Evolutionary conservation across 37 sponge, comb jelly and placozoan species (phyloP).

Genomic region (Petrosia ficiformis): DNA sequence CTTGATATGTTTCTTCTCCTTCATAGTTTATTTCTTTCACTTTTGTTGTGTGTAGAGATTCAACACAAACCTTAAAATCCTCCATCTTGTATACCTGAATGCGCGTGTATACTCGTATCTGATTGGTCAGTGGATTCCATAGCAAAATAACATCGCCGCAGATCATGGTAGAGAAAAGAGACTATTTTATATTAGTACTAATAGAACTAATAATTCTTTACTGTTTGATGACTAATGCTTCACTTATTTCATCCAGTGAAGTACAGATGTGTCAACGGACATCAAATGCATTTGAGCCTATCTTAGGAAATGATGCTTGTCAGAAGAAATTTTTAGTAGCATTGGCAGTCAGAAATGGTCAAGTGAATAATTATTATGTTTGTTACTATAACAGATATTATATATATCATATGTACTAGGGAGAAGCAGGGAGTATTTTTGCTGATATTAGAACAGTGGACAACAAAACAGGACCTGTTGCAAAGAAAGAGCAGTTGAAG

Average conservation of each 20-base stretch:
- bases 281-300: slow-evolving; percentile 27
- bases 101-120: background rate
- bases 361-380: slow-evolving; percentile 34
- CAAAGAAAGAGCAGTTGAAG: slow-evolving; percentile 52
- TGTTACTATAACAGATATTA: too few relatives aligned
- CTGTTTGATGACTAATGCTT: too few relatives aligned
- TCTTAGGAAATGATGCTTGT: slow-evolving; percentile 31
- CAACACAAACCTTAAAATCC: slow-evolving; percentile 60
- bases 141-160: too few relatives aligned
- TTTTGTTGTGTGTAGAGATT: slow-evolving; percentile 40
- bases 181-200: too few relatives aligned
- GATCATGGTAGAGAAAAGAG: too few relatives aligned
- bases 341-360: slow-evolving; percentile 64
- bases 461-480: slow-evolving; percentile 15
- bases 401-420: too few relatives aligned
- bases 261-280: slow-evolving; percentile 48
- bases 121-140: too few relatives aligned
- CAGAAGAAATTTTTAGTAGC: slow-evolving; percentile 67
- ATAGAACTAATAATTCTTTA: too few relatives aligned
- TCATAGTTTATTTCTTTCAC: slow-evolving; percentile 71
- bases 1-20: slow-evolving; percentile 72
- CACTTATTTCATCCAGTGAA: slow-evolving; percentile 72
- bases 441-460: slow-evolving; percentile 55
- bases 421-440: slow-evolving; percentile 50
- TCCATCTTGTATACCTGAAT: too few relatives aligned